Evolutionary conservation across 2,888 invertebrate species (phyloP).

Genomic region (Leucozona laternaria): DNA sequence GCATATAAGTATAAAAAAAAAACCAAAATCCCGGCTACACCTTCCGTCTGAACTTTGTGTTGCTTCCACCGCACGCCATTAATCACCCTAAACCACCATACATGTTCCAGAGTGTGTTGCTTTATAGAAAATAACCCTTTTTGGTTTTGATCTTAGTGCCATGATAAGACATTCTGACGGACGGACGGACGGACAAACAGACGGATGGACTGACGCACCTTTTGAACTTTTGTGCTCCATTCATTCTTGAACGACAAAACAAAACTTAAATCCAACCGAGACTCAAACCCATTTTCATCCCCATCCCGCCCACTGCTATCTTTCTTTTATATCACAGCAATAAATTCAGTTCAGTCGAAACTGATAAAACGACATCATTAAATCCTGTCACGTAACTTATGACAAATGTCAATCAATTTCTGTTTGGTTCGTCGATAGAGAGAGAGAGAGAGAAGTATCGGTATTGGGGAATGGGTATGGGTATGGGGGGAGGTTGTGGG

Average conservation of each 20-base stretch:
- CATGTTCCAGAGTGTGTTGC: neutral
- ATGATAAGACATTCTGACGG: conserved; percentile 49
- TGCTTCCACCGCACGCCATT: conserved; percentile 70
- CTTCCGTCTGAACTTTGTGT: conserved; percentile 67
- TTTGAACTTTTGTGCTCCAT: conserved; percentile 6
- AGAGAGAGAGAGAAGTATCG: conserved; percentile 21
- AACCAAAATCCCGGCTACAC: conserved; percentile 68
- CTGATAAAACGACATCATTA: conserved; percentile 76
- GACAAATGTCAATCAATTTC: conserved; percentile 76
- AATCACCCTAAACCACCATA: conserved; percentile 65
- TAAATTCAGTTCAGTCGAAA: conserved; percentile 74
- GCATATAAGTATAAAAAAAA: conserved; percentile 39
- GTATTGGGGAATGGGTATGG: no score
- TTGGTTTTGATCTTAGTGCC: conserved; percentile 44
- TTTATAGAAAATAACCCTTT: conserved; percentile 60
- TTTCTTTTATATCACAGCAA: conserved; percentile 64
- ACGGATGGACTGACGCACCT: conserved; percentile 55
- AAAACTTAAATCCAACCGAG: neutral
- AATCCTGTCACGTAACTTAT: conserved; percentile 76
- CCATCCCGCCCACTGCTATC: conserved; percentile 6
- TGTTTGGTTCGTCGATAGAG: conserved; percentile 53
- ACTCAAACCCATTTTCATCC: neutral
- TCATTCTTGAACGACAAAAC: conserved; percentile 15
- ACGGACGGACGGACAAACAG: conserved; percentile 54
- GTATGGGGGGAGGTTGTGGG: conserved; percentile 39